A percentile compares a stretch with the other conserved stretches of the same genome.
phyloP scores from a whole-genome alignment of 2,888 invertebrate species.

The Drosophila planitibia region DNA sequence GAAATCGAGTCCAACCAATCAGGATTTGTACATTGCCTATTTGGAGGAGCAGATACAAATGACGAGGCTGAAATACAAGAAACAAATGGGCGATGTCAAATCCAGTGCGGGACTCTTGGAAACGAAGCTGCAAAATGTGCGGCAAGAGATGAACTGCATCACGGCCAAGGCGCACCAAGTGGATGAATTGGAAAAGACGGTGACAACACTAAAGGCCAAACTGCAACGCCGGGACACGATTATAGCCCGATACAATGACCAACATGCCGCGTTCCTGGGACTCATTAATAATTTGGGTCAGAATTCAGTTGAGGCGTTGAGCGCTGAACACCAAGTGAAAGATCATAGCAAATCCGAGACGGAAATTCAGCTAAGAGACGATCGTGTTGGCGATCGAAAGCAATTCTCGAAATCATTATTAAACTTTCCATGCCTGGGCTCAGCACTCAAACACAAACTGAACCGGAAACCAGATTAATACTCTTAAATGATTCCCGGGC shows the following conservation, averaged over 20 bases:
- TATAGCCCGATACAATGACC: slow-evolving; percentile 53
- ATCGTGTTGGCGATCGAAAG: slow-evolving; percentile 4
- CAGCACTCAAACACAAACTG: slow-evolving; percentile 37
- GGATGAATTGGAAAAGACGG: slow-evolving; percentile 40
- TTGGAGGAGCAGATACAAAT: slow-evolving; percentile 60
- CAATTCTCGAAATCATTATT: slow-evolving; percentile 6
- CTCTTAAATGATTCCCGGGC: neutral
- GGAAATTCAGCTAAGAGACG: neutral
- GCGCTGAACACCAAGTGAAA: neutral
- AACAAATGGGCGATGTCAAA: slow-evolving; percentile 55
- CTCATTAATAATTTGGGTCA: slow-evolving; percentile 24
- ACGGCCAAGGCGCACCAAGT: slow-evolving; percentile 34
- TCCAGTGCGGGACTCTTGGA: slow-evolving; percentile 53
- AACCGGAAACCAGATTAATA: neutral
- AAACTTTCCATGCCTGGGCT: slow-evolving; percentile 32
- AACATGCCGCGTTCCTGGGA: slow-evolving; percentile 37
- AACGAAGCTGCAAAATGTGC: slow-evolving; percentile 46
- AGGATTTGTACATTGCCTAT: slow-evolving; percentile 52
- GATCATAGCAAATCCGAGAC: neutral
- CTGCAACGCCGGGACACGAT: slow-evolving; percentile 48
- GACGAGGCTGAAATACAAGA: slow-evolving; percentile 48
- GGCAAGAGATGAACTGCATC: slow-evolving; percentile 47
- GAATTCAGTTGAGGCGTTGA: slow-evolving; percentile 1
- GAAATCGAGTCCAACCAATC: slow-evolving; percentile 9
- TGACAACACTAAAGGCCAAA: slow-evolving; percentile 40